Base-by-base conservation (phyloP, 2,888 invertebrate species). In the Actias luna region DNA sequence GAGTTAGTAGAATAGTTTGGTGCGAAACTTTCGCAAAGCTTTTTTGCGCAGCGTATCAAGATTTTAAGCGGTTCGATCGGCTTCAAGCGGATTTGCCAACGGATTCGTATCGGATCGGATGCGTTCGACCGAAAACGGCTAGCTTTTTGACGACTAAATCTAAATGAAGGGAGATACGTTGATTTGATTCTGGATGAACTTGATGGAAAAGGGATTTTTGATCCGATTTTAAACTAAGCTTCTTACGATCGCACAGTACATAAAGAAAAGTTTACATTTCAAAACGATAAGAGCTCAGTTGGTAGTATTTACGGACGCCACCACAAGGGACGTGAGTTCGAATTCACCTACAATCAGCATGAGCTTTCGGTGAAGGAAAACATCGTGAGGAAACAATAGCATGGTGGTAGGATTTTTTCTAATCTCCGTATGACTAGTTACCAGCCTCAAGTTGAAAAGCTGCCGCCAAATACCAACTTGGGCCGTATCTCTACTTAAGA, bases 71-170 rank as follows among this genome's bases (percentile, higher is more conserved):
- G 29, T 29, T 29, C 27, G 55, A 29, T 55, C 55, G 7, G 55
- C 1, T 55, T 55, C n/a, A 27, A 55, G 29, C 27, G 29, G 55
- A 55, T 55, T 55, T 55, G 27, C 14, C 7, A 25, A 55, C 29
- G 7, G 29, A 29, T n/a, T 55, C 55, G 29, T 18, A 55, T 29
- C n/a, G 55, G 55, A 27, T 55, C 55, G n/a, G 16, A 29, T 55
- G 55, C 55, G 55, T 55, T 55, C 55, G 55, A 55, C 55, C 55
- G 55, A 18, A 55, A 29, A 55, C 16, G n/a, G 55, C 55, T 50
- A 50, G 46, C 46, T 50, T 55, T 55, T 55, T 55, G 55, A 55
- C 55, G 55, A 55, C 18, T 27, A 29, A 55, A 55, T 55, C 55
- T 55, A 22, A 29, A 55, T n/a, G 29, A 55, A 55, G 29, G 29